Conservation (phyloP, 2,113 vertebrate genomes). For the Carlito syrichta region DNA sequence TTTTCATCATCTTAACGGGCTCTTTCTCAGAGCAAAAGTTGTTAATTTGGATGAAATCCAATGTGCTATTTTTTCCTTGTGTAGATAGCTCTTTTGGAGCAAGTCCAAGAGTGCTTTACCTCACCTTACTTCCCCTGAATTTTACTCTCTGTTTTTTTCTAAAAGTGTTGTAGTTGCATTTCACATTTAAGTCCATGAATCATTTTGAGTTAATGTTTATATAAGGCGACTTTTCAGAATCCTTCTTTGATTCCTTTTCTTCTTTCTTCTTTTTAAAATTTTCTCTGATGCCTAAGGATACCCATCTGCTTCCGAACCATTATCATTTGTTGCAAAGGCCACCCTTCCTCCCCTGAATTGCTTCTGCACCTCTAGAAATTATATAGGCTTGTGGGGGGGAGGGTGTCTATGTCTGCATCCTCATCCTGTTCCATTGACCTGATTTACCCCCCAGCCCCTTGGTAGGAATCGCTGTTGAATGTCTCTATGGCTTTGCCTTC, state of each 20-base stretch:
- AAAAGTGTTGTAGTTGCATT: background rate
- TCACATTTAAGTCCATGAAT: background rate
- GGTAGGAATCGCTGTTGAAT: no score
- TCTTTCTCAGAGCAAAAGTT: background rate
- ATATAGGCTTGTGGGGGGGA: background rate
- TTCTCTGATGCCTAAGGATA: background rate
- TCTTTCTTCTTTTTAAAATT: accelerated
- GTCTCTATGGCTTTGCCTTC: no score
- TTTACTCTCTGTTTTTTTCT: background rate
- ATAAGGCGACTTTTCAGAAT: background rate
- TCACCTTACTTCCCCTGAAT: background rate
- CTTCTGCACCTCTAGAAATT: background rate
- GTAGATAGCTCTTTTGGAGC: background rate
- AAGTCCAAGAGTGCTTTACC: background rate
- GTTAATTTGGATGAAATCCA: background rate
- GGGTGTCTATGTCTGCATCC: background rate
- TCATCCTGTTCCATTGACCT: background rate
- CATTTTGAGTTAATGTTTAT: background rate
- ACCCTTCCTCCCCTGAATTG: background rate
- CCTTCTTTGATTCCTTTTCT: background rate
- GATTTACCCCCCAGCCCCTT: no score
- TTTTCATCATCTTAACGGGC: background rate
- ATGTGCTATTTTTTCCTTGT: background rate
- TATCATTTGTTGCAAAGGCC: background rate
- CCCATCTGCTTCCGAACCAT: background rate